Evolutionary conservation across 2,888 invertebrate genomes (phyloP).

Genomic region (Lasioglossum leucozonium): DNA sequence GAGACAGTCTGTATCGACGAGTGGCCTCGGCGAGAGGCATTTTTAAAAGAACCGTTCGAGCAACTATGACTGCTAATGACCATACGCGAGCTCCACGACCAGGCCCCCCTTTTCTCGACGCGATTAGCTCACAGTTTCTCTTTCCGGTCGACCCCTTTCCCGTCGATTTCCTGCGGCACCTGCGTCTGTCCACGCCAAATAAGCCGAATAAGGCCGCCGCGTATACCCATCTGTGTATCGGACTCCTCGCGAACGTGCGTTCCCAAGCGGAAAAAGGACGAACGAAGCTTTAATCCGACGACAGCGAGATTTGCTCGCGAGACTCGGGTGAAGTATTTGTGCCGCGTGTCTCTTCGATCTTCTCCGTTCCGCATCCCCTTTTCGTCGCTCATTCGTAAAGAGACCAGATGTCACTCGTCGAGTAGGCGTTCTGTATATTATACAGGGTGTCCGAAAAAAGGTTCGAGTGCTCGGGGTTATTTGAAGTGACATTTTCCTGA

Average conservation of each 20-base stretch:
- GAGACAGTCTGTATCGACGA: background rate
- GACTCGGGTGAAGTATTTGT: background rate
- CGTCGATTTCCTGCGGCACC: slow-evolving; percentile 63
- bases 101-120: slow-evolving; percentile 48
- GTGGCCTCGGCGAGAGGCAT: background rate
- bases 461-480: too few species aligned
- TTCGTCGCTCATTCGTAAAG: background rate
- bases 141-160: slow-evolving; percentile 66
- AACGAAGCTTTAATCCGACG: slow-evolving; percentile 6
- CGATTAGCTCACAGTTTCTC: slow-evolving; percentile 66
- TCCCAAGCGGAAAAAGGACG: slow-evolving; percentile 39
- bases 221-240: slow-evolving; percentile 43
- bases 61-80: slow-evolving; percentile 40
- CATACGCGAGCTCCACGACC: background rate
- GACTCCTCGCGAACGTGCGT: slow-evolving; percentile 16
- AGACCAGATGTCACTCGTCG: background rate
- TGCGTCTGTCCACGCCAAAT: slow-evolving; percentile 59
- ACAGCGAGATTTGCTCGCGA: background rate
- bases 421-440: too few species aligned
- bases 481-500: too few species aligned
- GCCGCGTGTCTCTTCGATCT: background rate
- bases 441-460: too few species aligned
- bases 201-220: slow-evolving; percentile 65
- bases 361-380: background rate
- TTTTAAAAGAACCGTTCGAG: slow-evolving; percentile 13